phyloP scores from a whole-genome alignment of 2,888 invertebrate genomes.

The Caenorhabditis sp. region DNA sequence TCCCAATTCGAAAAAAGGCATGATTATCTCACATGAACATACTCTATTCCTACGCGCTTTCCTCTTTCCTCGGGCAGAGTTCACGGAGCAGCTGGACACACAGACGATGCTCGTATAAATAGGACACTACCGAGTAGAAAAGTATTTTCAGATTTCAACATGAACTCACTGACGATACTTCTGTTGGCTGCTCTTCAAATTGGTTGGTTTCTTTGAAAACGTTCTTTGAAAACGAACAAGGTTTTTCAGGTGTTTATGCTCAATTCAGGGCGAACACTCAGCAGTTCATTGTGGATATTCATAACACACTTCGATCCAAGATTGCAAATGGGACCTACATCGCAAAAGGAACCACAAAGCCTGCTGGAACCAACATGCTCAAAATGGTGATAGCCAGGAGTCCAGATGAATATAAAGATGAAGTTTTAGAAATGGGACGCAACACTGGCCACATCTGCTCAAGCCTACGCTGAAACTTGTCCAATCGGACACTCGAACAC shows the following conservation, averaged over 20 bases:
- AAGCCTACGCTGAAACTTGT: constrained; percentile 42
- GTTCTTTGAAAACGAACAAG: not conserved
- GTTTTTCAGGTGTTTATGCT: constrained; percentile 20
- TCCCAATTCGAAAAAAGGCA: constrained; percentile 19
- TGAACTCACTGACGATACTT: constrained; percentile 20
- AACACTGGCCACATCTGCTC: constrained; percentile 42
- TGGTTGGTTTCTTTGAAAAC: constrained; percentile 15
- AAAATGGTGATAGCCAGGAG: constrained; percentile 25
- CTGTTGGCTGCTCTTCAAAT: constrained; percentile 27
- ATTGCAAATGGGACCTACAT: constrained; percentile 36
- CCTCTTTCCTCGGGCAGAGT: constrained; percentile 17
- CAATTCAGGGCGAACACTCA: constrained; percentile 17
- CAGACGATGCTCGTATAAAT: constrained; percentile 49
- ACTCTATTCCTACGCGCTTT: constrained; percentile 36
- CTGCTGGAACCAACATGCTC: constrained; percentile 32
- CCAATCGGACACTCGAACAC: constrained; percentile 41
- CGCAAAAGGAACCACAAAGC: constrained; percentile 14
- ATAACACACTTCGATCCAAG: constrained; percentile 39
- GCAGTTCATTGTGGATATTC: constrained; percentile 32
- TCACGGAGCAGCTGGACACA: constrained; percentile 45
- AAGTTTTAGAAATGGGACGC: constrained; percentile 53
- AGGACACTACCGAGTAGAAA: constrained; percentile 4
- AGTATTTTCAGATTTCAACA: constrained; percentile 42
- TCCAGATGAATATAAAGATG: not conserved
- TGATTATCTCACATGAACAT: constrained; percentile 26